Percentiles rank a stretch among this genome's conserved stretches.
Conservation (phyloP, 2,797 vertebrate genomes). For the Diplodus puntazzo region DNA sequence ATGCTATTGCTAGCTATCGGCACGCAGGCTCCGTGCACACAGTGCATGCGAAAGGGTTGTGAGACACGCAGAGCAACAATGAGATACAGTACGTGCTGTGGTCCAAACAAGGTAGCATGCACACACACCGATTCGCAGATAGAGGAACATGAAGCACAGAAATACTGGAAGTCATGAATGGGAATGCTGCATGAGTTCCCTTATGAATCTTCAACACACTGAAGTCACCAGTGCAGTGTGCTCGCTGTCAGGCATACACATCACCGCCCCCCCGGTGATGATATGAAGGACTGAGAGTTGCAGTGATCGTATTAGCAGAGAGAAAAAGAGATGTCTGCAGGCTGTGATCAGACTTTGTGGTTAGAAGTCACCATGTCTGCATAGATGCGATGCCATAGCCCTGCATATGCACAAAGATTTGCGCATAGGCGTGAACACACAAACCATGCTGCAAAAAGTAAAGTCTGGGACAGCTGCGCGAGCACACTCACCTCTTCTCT, state of each 20-base stretch:
- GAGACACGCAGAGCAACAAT: background rate
- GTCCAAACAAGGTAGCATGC: constrained; percentile 31
- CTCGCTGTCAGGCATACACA: constrained; percentile 39
- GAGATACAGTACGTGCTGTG: constrained; percentile 24
- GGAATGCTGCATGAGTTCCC: background rate
- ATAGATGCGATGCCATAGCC: constrained; percentile 28
- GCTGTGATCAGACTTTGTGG: constrained; percentile 6
- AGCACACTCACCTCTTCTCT: constrained; percentile 92
- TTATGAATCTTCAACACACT: constrained; percentile 17
- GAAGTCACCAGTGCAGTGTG: constrained; percentile 4
- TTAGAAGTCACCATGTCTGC: constrained; percentile 35
- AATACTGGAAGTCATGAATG: background rate
- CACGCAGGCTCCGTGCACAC: constrained; percentile 19
- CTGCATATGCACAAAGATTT: constrained; percentile 14
- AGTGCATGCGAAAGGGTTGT: constrained; percentile 42
- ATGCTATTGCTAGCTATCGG: constrained; percentile 20
- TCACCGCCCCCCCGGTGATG: background rate
- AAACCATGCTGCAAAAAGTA: constrained; percentile 55
- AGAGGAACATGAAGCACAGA: constrained; percentile 28
- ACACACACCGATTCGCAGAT: constrained; percentile 21
- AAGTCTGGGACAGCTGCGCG: constrained; percentile 13
- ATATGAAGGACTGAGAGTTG: constrained; percentile 27
- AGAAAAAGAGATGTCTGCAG: constrained; percentile 30
- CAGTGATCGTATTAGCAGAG: constrained; percentile 41
- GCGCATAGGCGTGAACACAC: constrained; percentile 23